These are phyloP conservation scores for Cricetomys ansorgei DNA, from an alignment of 2,113 vertebrate genomes.

Conservation along the genomic window DNA sequence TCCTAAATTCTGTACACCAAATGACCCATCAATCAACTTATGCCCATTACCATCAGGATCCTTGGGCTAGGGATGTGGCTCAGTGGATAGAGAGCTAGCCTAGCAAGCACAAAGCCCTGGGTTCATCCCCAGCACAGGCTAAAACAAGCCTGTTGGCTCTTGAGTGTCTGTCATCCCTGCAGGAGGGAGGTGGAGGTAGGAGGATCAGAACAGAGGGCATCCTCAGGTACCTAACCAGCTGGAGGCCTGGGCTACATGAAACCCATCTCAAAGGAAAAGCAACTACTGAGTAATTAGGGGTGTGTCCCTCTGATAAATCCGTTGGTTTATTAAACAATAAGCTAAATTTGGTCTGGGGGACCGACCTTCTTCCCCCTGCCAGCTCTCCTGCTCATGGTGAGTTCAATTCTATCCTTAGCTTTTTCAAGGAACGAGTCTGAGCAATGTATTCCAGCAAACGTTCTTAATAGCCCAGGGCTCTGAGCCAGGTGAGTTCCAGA, in stretches of 20 bases:
- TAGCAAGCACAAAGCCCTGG: background rate
- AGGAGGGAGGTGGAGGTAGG: no score
- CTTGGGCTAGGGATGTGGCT: background rate
- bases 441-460: background rate
- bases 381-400: background rate
- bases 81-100: background rate
- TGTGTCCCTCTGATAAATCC: no score
- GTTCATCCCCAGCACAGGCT: background rate
- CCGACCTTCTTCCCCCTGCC: background rate
- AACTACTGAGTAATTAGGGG: background rate
- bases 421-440: background rate
- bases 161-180: background rate
- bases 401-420: background rate
- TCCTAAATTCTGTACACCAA: background rate
- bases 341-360: background rate
- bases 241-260: background rate
- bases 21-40: background rate
- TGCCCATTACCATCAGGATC: background rate
- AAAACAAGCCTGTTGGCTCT: no score
- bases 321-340: background rate
- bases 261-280: background rate
- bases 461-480: background rate
- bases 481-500: constrained; percentile 51
- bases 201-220: background rate
- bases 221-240: background rate